Percentiles rank a stretch among this genome's conserved stretches.
Conservation (phyloP, 1,140 invertebrate genomes). For the Drosophila subobscura region DNA sequence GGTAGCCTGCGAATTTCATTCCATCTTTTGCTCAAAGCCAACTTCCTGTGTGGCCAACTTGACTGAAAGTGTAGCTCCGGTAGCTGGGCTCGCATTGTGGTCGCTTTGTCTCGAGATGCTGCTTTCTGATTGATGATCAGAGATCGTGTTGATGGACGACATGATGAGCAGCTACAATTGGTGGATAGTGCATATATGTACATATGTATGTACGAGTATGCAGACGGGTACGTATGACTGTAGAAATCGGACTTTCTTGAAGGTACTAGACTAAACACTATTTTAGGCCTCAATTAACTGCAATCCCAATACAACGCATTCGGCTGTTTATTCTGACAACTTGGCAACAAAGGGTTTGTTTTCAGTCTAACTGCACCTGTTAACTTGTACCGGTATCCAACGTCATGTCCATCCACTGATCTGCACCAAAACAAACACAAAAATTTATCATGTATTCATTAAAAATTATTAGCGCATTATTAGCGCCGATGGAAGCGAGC, state of each 20-base stretch:
- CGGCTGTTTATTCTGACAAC: too few species aligned
- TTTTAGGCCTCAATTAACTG: too few species aligned
- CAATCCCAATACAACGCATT: too few species aligned
- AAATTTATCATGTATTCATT: conserved; percentile 77
- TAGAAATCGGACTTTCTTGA: neutral
- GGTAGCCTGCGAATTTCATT: conserved; percentile 56
- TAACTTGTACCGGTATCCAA: conserved; percentile 17
- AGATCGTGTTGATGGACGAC: neutral
- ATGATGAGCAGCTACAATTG: neutral
- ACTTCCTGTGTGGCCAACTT: conserved; percentile 70
- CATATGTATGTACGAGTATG: too few species aligned
- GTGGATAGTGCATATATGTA: too few species aligned
- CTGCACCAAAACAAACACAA: conserved; percentile 14
- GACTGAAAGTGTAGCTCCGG: conserved; percentile 44
- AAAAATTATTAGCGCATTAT: conserved; percentile 79
- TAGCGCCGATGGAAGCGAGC: conserved; percentile 34
- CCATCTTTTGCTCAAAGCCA: conserved; percentile 4
- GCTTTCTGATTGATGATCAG: conserved; percentile 59
- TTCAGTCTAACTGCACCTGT: conserved; percentile 7
- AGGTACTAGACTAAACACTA: neutral
- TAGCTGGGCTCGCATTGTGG: conserved; percentile 51
- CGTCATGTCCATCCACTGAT: neutral
- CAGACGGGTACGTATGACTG: too few species aligned
- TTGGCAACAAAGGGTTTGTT: neutral
- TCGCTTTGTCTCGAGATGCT: conserved; percentile 44